phyloP scores from a whole-genome alignment of 2,113 vertebrate genomes.

The Xiphias gladius region DNA sequence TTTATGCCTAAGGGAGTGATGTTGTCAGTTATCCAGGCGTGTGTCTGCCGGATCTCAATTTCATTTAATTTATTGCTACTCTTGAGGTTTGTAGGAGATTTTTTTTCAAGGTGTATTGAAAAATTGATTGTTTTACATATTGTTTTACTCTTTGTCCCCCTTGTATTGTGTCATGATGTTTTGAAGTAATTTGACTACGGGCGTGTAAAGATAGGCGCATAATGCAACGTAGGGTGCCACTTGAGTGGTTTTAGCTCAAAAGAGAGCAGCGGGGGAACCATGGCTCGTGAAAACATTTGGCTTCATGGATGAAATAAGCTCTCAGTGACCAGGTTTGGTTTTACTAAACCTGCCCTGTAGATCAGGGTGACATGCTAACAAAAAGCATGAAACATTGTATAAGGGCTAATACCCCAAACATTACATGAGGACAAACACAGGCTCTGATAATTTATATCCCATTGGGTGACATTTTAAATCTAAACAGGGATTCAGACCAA shows the following conservation, averaged over 20 bases:
- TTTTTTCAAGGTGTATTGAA: constrained; percentile 47
- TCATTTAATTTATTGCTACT: constrained; percentile 57
- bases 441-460: too few species aligned
- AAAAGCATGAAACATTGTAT: not conserved
- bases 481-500: too few species aligned
- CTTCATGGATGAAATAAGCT: too few species aligned
- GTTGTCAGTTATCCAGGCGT: constrained; percentile 45
- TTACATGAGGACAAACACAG: too few species aligned
- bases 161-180: constrained; percentile 55
- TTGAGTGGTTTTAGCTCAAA: constrained; percentile 25
- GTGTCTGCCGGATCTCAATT: constrained; percentile 58
- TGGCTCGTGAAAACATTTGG: constrained; percentile 15
- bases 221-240: constrained; percentile 31
- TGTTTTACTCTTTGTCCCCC: constrained; percentile 5
- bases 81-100: constrained; percentile 47
- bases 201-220: not conserved
- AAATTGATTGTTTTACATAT: constrained; percentile 50
- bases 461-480: not conserved
- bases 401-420: not conserved
- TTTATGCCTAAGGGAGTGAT: constrained; percentile 32
- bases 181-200: constrained; percentile 44
- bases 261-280: constrained; percentile 1
- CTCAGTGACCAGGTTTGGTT: too few species aligned
- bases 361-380: constrained; percentile 3
- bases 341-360: constrained; percentile 12